Percentiles rank a stretch among this genome's conserved stretches.
phyloP scores from a whole-genome alignment of 2,888 invertebrate species.

The Strigamia transsilvanica region DNA sequence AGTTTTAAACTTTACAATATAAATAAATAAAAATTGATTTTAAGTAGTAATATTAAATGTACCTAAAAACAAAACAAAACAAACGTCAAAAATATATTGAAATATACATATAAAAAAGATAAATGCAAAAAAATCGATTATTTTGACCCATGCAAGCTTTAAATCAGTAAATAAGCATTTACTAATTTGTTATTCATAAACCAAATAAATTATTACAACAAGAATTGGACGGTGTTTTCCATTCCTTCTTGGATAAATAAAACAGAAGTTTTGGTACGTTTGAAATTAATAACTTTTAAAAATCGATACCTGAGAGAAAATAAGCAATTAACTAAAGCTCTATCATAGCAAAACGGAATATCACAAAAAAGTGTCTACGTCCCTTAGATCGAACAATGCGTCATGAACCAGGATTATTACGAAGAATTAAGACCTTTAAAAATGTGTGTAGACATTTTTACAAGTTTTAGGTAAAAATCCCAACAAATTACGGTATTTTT shows the following conservation, averaged over 20 bases:
- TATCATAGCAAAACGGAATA: conserved; percentile 32
- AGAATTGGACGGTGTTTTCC: conserved; percentile 35
- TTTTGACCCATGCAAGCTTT: too few species aligned
- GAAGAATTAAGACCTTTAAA: not conserved
- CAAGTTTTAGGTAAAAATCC: conserved; percentile 39
- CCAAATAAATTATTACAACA: not conserved
- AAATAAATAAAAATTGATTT: too few species aligned
- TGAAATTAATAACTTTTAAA: not conserved
- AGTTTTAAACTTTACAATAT: too few species aligned
- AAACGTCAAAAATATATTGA: too few species aligned
- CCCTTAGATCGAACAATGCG: not conserved
- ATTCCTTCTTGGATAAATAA: not conserved
- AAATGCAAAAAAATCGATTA: too few species aligned
- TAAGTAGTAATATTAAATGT: too few species aligned
- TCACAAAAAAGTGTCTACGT: conserved; percentile 7
- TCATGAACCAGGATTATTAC: conserved; percentile 2
- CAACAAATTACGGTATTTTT: not conserved
- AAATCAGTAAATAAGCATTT: not conserved
- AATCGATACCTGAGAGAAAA: conserved; percentile 33
- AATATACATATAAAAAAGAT: too few species aligned
- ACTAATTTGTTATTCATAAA: not conserved
- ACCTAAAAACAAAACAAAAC: too few species aligned
- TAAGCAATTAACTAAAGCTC: not conserved
- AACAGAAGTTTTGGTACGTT: not conserved
- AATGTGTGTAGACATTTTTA: conserved; percentile 44